phyloP scores from a whole-genome alignment of 2,797 vertebrate genomes.

The Amphiprion clarkii region DNA sequence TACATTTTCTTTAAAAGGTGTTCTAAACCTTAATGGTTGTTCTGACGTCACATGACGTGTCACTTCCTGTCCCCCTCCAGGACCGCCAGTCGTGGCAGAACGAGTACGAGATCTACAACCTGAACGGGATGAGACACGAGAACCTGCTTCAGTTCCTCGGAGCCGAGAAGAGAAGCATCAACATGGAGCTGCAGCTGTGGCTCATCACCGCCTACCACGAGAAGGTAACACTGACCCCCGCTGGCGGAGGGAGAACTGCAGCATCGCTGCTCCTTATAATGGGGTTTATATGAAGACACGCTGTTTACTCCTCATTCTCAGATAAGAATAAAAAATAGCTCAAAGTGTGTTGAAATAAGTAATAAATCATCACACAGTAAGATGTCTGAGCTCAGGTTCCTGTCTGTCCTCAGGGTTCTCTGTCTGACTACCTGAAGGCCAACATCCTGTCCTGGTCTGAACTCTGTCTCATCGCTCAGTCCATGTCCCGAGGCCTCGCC shows the following conservation, averaged over 20 bases:
- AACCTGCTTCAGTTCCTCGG: slow-evolving; percentile 93
- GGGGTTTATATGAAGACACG: too few species aligned
- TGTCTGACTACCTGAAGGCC: slow-evolving; percentile 94
- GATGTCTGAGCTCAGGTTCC: too few species aligned
- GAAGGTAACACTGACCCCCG: slow-evolving; percentile 82
- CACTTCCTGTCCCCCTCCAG: slow-evolving; percentile 67
- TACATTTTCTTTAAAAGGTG: too few species aligned
- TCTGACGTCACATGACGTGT: neutral
- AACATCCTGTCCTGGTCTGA: slow-evolving; percentile 95
- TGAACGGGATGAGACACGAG: slow-evolving; percentile 94
- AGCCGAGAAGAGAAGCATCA: slow-evolving; percentile 91
- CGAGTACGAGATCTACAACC: slow-evolving; percentile 93
- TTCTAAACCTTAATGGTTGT: too few species aligned
- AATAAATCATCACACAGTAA: too few species aligned
- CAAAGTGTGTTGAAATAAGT: too few species aligned
- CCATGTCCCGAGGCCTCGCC: slow-evolving; percentile 91
- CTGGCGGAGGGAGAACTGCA: neutral
- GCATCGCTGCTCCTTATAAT: too few species aligned
- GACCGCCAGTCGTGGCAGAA: slow-evolving; percentile 96
- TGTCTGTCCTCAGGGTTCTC: slow-evolving; percentile 86
- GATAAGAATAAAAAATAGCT: too few species aligned
- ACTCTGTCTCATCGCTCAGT: slow-evolving; percentile 92
- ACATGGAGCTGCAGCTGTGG: slow-evolving; percentile 92
- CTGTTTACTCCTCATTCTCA: too few species aligned
- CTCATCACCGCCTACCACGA: slow-evolving; percentile 93